These are phyloP conservation scores for Notechis scutatus DNA, from an alignment of 2,113 vertebrate species.

Conservation along the genomic window DNA sequence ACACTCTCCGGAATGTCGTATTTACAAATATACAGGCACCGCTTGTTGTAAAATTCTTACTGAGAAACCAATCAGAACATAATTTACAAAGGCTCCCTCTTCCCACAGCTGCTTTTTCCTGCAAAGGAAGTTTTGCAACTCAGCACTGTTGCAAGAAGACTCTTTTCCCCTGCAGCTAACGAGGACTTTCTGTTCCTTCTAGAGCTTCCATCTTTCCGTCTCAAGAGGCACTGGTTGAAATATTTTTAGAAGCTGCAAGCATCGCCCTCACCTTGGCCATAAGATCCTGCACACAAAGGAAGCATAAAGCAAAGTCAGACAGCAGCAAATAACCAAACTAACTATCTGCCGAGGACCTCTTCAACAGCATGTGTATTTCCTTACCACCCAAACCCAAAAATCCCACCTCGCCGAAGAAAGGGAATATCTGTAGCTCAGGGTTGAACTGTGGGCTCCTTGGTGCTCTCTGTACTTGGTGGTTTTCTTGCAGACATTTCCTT, in stretches of 20 bases:
- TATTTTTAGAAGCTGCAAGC: constrained; percentile 94
- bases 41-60: constrained; percentile 73
- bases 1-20: constrained; percentile 77
- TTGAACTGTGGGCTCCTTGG: neutral
- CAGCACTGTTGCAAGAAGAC: constrained; percentile 31
- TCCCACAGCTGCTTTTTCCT: constrained; percentile 32
- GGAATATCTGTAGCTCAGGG: neutral
- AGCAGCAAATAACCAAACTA: neutral
- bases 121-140: constrained; percentile 48
- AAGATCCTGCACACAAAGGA: constrained; percentile 78
- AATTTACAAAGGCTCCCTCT: constrained; percentile 71
- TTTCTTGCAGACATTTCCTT: no score
- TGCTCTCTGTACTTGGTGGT: no score
- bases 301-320: neutral
- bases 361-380: neutral
- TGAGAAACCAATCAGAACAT: constrained; percentile 73
- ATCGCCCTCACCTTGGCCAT: constrained; percentile 99
- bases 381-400: neutral
- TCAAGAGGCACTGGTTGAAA: constrained; percentile 87
- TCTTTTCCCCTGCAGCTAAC: constrained; percentile 16
- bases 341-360: neutral
- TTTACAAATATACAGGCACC: constrained; percentile 81
- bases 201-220: constrained; percentile 12
- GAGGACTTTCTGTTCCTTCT: constrained; percentile 11
- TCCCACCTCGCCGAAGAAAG: neutral